Base-by-base conservation (phyloP, 30 jellyfish, hydroid and myxozoan genomes). In the Hydractinia symbiolongicarpus region DNA sequence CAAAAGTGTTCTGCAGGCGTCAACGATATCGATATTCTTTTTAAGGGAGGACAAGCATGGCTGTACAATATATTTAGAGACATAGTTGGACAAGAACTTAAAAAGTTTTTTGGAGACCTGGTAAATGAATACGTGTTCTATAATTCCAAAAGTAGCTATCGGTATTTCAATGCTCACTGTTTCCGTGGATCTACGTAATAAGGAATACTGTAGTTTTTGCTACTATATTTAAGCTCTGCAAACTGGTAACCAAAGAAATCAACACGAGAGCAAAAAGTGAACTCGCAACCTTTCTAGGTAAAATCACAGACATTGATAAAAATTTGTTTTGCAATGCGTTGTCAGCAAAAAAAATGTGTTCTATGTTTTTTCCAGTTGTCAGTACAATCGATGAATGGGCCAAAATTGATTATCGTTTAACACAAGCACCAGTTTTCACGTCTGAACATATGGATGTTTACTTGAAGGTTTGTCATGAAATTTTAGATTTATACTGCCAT, bases 341-440 rank as follows among this genome's bases (percentile, higher is more conserved):
- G 44, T 30, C 44, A 30, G 44, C 44, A 30, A 30, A 30, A 1
- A 2, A 30, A 30, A 30, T 30, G 44, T 30, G 44, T 30, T 30
- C 54, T 50, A 13, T 64, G 71, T 64, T 30, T n/a, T 5, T 50
- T 73, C 21, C 67, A 89, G 96, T 83, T 54, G 79, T 74, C 70
- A 84, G 76, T 55, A 76, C 69, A 10, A 56, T 89, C n/a, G 91
- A 89, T 55, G 55, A 77, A 5, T 84, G 74, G 68, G 81, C 95
- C 20, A 72, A 68, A 7, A 67, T 89, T 5, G 96, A 89, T 61
- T 89, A 89, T 82, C 79, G 92, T 53, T 52, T 89, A 81, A 83
- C 96, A 4, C 87, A 86, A 21, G 71, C 91, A 21, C 96, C 96
- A 15, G 17, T 9, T 40, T 89, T 83, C 62, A 81, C 89, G 5